A percentile compares a stretch with the other conserved stretches of the same genome.
Evolutionary conservation across 2,888 invertebrate species (phyloP).

Genomic region (Scaptomyza flava): DNA sequence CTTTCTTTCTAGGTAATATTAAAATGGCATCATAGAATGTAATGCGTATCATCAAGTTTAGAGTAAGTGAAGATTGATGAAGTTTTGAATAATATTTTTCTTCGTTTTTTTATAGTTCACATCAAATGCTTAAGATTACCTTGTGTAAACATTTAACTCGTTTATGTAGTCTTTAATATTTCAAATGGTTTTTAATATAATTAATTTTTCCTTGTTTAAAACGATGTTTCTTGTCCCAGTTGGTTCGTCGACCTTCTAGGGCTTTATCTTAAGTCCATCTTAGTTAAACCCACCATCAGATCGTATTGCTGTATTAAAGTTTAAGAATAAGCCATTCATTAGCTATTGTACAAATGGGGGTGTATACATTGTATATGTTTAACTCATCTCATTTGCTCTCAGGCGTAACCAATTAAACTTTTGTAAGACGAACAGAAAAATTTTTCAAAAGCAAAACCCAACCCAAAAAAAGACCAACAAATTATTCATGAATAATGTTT

Average conservation of each 20-base stretch:
- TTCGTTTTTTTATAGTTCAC: too few species aligned
- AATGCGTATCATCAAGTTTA: not conserved
- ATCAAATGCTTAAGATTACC: too few species aligned
- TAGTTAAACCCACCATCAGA: not conserved
- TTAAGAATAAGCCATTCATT: conserved; percentile 28
- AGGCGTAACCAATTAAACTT: conserved; percentile 77
- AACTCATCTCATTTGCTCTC: conserved; percentile 40
- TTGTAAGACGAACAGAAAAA: conserved; percentile 31
- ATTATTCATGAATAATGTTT: conserved; percentile 74
- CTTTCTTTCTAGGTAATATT: conserved; percentile 53
- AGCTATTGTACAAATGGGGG: conserved; percentile 13
- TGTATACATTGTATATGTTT: conserved; percentile 7
- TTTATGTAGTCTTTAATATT: too few species aligned
- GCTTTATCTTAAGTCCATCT: conserved; percentile 3
- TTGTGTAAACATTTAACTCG: not conserved
- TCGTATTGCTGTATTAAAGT: conserved; percentile 3
- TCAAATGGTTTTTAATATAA: too few species aligned
- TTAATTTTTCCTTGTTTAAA: not conserved
- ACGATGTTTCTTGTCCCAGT: not conserved
- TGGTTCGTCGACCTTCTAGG: not conserved
- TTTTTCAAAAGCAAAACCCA: conserved; percentile 16
- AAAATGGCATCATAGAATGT: not conserved
- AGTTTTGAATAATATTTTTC: too few species aligned
- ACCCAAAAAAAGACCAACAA: conserved; percentile 53
- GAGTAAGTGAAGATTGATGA: conserved; percentile 5